Conservation (phyloP, 2,113 vertebrate species). For the Silurus meridionalis region DNA sequence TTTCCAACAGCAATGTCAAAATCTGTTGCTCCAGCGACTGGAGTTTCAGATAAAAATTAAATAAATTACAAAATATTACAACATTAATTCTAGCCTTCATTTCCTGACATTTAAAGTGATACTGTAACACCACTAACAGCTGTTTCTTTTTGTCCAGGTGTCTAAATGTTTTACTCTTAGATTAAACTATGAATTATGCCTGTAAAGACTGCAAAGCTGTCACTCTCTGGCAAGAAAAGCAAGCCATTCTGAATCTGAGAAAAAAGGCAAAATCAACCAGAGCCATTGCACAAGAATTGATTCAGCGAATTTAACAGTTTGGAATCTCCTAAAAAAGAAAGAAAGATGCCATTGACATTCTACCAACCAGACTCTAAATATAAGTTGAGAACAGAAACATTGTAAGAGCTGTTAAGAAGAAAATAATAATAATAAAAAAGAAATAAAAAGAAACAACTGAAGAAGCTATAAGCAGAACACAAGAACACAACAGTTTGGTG, state of each 20-base stretch:
- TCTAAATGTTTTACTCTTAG: neutral
- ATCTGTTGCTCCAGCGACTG: neutral
- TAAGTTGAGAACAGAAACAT: too few relatives aligned
- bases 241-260: neutral
- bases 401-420: too few relatives aligned
- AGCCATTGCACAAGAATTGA: too few relatives aligned
- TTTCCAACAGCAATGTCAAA: neutral
- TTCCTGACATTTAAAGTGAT: neutral
- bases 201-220: neutral
- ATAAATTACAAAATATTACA: neutral
- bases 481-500: too few relatives aligned
- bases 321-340: too few relatives aligned
- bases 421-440: too few relatives aligned
- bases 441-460: too few relatives aligned
- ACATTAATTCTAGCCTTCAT: too few relatives aligned
- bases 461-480: too few relatives aligned
- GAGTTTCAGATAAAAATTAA: neutral
- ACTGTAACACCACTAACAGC: neutral
- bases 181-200: neutral
- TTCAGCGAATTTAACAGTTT: too few relatives aligned
- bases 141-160: neutral
- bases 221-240: neutral
- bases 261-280: neutral
- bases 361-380: too few relatives aligned
- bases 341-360: too few relatives aligned